A percentile compares a stretch with the other conserved stretches of the same genome.
phyloP scores from a whole-genome alignment of 2,113 vertebrate species.

The Cnemophilus loriae region DNA sequence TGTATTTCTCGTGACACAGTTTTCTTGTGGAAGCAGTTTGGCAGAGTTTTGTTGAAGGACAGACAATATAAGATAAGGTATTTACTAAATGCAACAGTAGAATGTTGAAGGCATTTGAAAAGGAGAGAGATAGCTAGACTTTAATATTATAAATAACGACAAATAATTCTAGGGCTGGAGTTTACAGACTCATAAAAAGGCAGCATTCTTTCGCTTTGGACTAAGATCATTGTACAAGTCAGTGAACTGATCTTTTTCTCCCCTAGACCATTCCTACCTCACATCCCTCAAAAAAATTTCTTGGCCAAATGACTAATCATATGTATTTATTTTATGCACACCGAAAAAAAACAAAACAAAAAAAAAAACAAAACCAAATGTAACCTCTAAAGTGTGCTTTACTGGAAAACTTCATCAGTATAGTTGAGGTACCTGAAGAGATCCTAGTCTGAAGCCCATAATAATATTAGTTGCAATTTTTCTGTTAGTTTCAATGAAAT shows the following conservation, averaged over 20 bases:
- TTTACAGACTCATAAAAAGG: neutral
- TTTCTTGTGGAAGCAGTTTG: slow-evolving; percentile 1
- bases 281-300: slow-evolving; percentile 32
- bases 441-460: neutral
- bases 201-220: slow-evolving; percentile 13
- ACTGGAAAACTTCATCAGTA: neutral
- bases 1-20: slow-evolving; percentile 11
- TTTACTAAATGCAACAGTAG: neutral
- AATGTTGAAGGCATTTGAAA: neutral
- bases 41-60: slow-evolving; percentile 12
- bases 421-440: neutral
- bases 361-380: neutral
- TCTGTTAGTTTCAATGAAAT: neutral
- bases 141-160: neutral
- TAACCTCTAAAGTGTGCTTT: neutral
- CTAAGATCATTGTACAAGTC: neutral
- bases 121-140: neutral
- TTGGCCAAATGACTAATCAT: slow-evolving; percentile 14
- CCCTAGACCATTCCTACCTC: slow-evolving; percentile 32
- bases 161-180: neutral
- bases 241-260: slow-evolving; percentile 12
- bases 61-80: neutral
- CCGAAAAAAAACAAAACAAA: neutral
- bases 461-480: neutral
- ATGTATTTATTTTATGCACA: slow-evolving; percentile 32